Percentiles rank a stretch among this genome's conserved stretches.
phyloP scores from a whole-genome alignment of 1,140 invertebrate species.

The Cyclargus thomasi region DNA sequence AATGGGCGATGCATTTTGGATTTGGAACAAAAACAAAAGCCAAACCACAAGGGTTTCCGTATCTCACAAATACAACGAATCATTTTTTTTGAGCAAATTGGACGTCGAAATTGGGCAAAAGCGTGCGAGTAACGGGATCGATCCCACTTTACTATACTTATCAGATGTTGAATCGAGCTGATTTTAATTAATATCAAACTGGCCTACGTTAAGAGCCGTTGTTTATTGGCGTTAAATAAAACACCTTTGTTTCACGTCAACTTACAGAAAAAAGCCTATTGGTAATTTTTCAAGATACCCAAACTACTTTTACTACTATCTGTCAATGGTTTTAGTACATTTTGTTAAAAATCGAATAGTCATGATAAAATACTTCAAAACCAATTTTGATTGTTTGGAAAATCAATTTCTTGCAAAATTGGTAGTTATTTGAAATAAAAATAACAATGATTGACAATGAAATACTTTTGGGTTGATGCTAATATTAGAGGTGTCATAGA shows the following conservation, averaged over 20 bases:
- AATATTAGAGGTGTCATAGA: too few species aligned
- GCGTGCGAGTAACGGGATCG: slow-evolving; percentile 28
- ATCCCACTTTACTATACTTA: slow-evolving; percentile 28
- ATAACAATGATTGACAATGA: too few species aligned
- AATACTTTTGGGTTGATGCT: too few species aligned
- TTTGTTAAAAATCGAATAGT: too few species aligned
- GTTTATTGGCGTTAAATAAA: background rate
- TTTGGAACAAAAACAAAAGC: slow-evolving; percentile 21
- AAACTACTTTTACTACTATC: too few species aligned
- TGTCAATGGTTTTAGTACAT: too few species aligned
- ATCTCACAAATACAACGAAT: slow-evolving; percentile 35
- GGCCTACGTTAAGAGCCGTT: background rate
- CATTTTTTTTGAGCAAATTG: slow-evolving; percentile 31
- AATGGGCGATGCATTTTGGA: background rate
- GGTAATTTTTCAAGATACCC: background rate
- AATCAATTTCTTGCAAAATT: too few species aligned
- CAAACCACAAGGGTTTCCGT: slow-evolving; percentile 29
- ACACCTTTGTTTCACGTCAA: background rate
- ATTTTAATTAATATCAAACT: background rate
- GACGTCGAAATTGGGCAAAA: slow-evolving; percentile 29
- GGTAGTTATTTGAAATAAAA: too few species aligned
- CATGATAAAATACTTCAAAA: too few species aligned
- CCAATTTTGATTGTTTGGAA: too few species aligned
- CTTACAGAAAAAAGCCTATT: background rate
- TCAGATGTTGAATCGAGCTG: slow-evolving; percentile 17